Conservation (phyloP, 1,140 invertebrate species). For the Drosophila eugracilis region DNA sequence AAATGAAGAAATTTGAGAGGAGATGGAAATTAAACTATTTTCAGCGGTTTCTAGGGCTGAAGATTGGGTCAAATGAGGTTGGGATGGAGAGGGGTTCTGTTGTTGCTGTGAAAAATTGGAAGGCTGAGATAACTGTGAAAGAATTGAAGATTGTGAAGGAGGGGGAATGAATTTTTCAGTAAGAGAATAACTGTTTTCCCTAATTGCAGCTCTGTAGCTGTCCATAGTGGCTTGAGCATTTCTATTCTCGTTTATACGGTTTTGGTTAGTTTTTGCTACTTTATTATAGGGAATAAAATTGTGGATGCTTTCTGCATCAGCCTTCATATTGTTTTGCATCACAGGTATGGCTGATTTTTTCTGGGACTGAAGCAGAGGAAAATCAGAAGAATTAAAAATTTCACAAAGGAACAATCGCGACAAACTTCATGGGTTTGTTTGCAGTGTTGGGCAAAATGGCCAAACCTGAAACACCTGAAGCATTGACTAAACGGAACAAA, state of each 20-base stretch:
- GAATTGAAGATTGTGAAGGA: not conserved
- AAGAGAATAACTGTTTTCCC: constrained; percentile 1
- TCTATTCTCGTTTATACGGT: not conserved
- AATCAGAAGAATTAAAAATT: too few species aligned
- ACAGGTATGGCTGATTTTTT: too few species aligned
- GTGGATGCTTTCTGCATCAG: too few species aligned
- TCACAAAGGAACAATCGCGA: too few species aligned
- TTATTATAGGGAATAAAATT: not conserved
- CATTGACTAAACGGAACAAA: too few species aligned
- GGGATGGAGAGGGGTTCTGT: not conserved
- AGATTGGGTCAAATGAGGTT: not conserved
- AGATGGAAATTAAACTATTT: not conserved
- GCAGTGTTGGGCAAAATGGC: too few species aligned
- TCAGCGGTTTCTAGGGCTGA: not conserved
- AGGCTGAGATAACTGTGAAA: constrained; percentile 1
- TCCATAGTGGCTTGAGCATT: not conserved
- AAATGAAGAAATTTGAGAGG: not conserved
- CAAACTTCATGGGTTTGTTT: too few species aligned
- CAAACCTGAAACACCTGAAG: too few species aligned
- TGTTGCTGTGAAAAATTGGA: constrained; percentile 1
- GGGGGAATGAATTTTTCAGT: not conserved
- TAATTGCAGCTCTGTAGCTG: not conserved
- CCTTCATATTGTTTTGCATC: too few species aligned
- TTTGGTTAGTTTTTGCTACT: not conserved
- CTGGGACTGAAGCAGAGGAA: too few species aligned